These are phyloP conservation scores for Carassius gibelio DNA, from an alignment of 2,113 vertebrate genomes.

Conservation along the genomic window DNA sequence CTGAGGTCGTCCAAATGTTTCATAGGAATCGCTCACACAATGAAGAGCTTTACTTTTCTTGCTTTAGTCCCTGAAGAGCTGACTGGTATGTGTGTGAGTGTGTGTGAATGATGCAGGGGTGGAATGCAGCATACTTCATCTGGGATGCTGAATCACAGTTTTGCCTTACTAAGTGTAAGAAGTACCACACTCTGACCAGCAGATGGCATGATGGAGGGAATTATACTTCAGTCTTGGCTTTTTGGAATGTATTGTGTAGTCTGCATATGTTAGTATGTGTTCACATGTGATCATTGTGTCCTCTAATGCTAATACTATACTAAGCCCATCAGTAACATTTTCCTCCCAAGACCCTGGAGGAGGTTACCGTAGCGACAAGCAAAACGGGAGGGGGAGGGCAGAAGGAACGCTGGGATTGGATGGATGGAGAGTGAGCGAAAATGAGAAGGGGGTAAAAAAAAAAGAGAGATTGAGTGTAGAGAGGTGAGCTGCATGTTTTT, in stretches of 20 bases:
- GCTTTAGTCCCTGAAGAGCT: constrained; percentile 10
- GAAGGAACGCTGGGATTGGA: constrained; percentile 30
- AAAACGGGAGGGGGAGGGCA: constrained; percentile 30
- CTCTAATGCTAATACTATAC: constrained; percentile 9
- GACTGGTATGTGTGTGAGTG: constrained; percentile 14
- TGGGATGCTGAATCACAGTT: constrained; percentile 26
- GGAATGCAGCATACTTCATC: constrained; percentile 37
- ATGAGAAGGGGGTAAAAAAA: constrained; percentile 5
- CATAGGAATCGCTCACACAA: background rate
- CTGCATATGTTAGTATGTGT: constrained; percentile 18
- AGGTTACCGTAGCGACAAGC: constrained; percentile 47
- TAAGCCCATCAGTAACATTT: constrained; percentile 30
- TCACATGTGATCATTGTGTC: background rate
- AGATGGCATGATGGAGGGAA: background rate
- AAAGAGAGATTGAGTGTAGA: constrained; percentile 15
- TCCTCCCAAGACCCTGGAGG: background rate
- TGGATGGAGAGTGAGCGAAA: constrained; percentile 26
- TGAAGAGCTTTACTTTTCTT: constrained; percentile 32
- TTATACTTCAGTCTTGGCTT: background rate
- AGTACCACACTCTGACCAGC: constrained; percentile 23
- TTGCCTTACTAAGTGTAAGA: constrained; percentile 3
- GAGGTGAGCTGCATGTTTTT: constrained; percentile 36
- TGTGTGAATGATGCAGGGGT: constrained; percentile 31
- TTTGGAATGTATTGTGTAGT: background rate
- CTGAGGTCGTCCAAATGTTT: background rate